phyloP scores from a whole-genome alignment of 2,113 vertebrate species.

The Clarias macrocephalus region DNA sequence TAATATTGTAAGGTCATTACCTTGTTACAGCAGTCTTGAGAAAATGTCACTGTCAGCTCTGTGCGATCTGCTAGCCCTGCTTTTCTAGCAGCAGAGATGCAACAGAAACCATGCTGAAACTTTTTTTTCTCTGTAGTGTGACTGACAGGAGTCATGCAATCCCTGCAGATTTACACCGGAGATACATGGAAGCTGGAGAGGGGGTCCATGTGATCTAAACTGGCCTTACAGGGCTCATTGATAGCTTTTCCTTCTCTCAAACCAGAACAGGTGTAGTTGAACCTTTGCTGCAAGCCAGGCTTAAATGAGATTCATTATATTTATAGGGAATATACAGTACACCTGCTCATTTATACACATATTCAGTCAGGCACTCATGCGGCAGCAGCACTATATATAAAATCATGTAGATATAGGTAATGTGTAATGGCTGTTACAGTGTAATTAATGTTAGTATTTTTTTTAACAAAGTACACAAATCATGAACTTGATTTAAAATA shows the following conservation, averaged over 20 bases:
- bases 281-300: conserved; percentile 40
- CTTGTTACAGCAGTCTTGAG: conserved; percentile 65
- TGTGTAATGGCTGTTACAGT: too few species aligned
- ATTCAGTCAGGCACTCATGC: too few species aligned
- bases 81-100: conserved; percentile 56
- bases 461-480: too few species aligned
- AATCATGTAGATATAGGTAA: too few species aligned
- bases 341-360: too few species aligned
- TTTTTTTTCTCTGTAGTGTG: conserved; percentile 55
- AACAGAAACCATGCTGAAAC: conserved; percentile 60
- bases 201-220: conserved; percentile 52
- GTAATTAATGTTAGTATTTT: too few species aligned
- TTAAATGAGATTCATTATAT: neutral
- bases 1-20: conserved; percentile 67
- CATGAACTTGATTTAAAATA: too few species aligned
- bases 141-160: conserved; percentile 76
- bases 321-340: too few species aligned
- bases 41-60: conserved; percentile 60
- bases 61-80: conserved; percentile 48
- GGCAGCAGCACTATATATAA: too few species aligned
- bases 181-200: conserved; percentile 61
- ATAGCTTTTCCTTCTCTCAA: conserved; percentile 63
- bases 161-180: conserved; percentile 71
- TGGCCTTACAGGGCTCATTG: conserved; percentile 65
- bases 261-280: conserved; percentile 70